Evolutionary conservation across 2,888 invertebrate species (phyloP), one percentile per base, ranked within the genome.

Genomic region (Melikaiella ostensackeni): DNA sequence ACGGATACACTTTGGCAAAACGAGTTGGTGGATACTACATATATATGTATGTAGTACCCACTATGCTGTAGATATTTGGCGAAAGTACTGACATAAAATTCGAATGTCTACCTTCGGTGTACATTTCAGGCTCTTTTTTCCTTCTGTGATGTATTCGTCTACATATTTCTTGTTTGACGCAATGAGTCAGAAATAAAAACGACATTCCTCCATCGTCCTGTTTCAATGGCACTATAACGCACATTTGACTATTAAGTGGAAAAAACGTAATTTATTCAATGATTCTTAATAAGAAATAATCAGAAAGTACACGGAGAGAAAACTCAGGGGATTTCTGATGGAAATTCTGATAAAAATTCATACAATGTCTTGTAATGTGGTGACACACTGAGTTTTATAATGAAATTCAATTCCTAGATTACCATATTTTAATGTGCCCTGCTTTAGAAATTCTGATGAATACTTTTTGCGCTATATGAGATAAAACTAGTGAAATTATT

Each of bases 81-180:
- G 74, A 77, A 77, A 70, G 70, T 64, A 75, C 63, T 63, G 21
- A 76, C 46, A 66, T 76, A 70, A 80, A 80, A 80, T 57, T 77
- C 50, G 75, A 77, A 76, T 74, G 70, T 27, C 24, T 59, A 59
- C 27, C 59, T 27, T 16, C 16, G 27, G 6, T 59, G 59, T 59
- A 59, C 13, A 21, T 59, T 27, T 59, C 27, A 27, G 16, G 27
- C 11, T 27, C 59, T 27, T 55, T 55, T 55, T 27, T 2, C 59
- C 16, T 59, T 27, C 27, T 6, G 59, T 27, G 59, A 27, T 59
- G 24, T 59, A 59, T 59, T 16, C 16, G 27, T 59, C 16, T 16
- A 13, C 59, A 27, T 27, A 27, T 59, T 59, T 59, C 27, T 59
- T 59, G 16, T 59, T 16, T 27, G 59, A 7, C 27, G 59, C 59